Percentiles rank a stretch among this genome's conserved stretches.
phyloP scores from a whole-genome alignment of 1,140 invertebrate species.

The Diorhabda sublineata region DNA sequence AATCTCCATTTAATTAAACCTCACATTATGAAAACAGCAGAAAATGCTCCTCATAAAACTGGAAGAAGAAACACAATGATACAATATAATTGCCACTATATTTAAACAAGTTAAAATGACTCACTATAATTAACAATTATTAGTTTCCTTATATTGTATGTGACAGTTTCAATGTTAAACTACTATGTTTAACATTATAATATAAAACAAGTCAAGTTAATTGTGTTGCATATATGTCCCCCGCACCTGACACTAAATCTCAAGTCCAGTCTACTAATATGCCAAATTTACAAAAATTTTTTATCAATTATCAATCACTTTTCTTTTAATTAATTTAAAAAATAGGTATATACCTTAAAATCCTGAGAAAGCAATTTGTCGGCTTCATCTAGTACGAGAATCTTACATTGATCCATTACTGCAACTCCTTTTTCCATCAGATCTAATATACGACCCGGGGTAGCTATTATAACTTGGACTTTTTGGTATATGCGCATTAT shows the following conservation, averaged over 20 bases:
- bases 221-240: conserved; percentile 34
- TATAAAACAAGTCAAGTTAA: conserved; percentile 22
- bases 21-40: too few relatives aligned
- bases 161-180: too few relatives aligned
- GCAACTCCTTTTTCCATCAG: conserved; percentile 97
- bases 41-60: too few relatives aligned
- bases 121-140: too few relatives aligned
- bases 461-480: conserved; percentile 99
- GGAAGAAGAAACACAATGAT: too few relatives aligned
- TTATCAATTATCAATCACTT: too few relatives aligned
- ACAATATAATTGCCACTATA: too few relatives aligned
- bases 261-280: conserved; percentile 27
- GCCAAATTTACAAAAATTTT: not conserved
- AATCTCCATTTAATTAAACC: too few relatives aligned
- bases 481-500: conserved; percentile 99
- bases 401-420: conserved; percentile 92
- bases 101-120: too few relatives aligned
- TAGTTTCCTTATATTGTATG: too few relatives aligned
- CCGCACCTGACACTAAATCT: conserved; percentile 24
- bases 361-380: conserved; percentile 99
- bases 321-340: too few relatives aligned
- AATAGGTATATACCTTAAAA: conserved; percentile 63
- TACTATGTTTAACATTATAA: too few relatives aligned
- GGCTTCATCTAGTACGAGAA: conserved; percentile 97
- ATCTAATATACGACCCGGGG: conserved; percentile 98